These are phyloP conservation scores for Myotis yumanensis DNA, from an alignment of 2,113 vertebrate genomes.

Conservation along the genomic window DNA sequence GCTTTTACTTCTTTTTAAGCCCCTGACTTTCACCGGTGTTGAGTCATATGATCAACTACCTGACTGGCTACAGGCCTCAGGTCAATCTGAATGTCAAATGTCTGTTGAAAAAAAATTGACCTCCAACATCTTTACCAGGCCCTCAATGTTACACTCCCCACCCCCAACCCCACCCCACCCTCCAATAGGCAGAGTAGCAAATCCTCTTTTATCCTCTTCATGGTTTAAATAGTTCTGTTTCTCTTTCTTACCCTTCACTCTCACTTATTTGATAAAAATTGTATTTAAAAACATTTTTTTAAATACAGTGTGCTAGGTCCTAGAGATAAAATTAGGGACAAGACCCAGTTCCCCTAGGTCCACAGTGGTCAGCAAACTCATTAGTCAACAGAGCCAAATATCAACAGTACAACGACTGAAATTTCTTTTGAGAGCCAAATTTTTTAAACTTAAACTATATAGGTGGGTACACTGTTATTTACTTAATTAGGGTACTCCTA, in stretches of 20 bases:
- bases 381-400: too few relatives aligned
- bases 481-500: too few relatives aligned
- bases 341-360: not conserved
- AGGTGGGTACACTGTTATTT: too few relatives aligned
- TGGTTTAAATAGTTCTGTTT: not conserved
- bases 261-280: not conserved
- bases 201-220: not conserved
- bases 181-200: not conserved
- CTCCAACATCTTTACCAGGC: not conserved
- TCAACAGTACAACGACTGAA: too few relatives aligned
- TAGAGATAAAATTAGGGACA: slow-evolving; percentile 43
- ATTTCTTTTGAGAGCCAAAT: too few relatives aligned
- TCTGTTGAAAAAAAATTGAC: not conserved
- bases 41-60: not conserved
- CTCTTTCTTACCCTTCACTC: not conserved
- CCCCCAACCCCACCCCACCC: too few relatives aligned
- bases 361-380: too few relatives aligned
- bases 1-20: not conserved
- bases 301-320: not conserved
- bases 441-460: too few relatives aligned
- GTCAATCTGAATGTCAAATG: not conserved
- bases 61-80: not conserved
- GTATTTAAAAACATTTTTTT: not conserved
- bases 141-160: not conserved
- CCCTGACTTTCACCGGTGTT: not conserved